Evolutionary conservation across 2,888 invertebrate genomes (phyloP).

Genomic region (Rhaphigaster nebulosa): DNA sequence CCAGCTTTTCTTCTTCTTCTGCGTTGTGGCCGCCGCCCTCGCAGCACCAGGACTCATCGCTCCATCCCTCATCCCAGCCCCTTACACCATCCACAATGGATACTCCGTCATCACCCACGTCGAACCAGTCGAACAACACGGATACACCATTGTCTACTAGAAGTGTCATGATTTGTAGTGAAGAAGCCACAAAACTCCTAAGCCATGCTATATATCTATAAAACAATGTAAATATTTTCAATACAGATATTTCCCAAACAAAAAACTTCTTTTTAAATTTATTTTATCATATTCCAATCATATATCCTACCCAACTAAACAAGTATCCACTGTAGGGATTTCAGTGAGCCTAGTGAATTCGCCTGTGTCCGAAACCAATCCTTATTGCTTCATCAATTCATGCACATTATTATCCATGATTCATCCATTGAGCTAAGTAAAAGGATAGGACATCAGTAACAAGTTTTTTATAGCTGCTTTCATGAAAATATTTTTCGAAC

Average conservation of each 20-base stretch:
- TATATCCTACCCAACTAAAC: background rate
- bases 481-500: too few species aligned
- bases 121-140: constrained; percentile 69
- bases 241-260: background rate
- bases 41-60: constrained; percentile 61
- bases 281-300: background rate
- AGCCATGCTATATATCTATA: background rate
- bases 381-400: too few species aligned
- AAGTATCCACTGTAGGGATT: too few species aligned
- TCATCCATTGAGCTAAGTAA: too few species aligned
- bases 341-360: too few species aligned
- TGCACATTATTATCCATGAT: too few species aligned
- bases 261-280: background rate
- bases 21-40: constrained; percentile 62
- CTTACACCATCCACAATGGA: constrained; percentile 66
- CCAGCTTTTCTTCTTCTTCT: constrained; percentile 59
- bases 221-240: constrained; percentile 32
- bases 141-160: constrained; percentile 68
- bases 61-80: constrained; percentile 61
- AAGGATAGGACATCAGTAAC: too few species aligned
- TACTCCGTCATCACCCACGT: constrained; percentile 66
- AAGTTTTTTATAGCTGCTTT: too few species aligned
- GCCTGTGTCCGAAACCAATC: too few species aligned
- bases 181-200: constrained; percentile 3
- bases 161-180: background rate